Evolutionary conservation across 2,888 invertebrate genomes (phyloP).

Genomic region (Falcaria lacertinaria): DNA sequence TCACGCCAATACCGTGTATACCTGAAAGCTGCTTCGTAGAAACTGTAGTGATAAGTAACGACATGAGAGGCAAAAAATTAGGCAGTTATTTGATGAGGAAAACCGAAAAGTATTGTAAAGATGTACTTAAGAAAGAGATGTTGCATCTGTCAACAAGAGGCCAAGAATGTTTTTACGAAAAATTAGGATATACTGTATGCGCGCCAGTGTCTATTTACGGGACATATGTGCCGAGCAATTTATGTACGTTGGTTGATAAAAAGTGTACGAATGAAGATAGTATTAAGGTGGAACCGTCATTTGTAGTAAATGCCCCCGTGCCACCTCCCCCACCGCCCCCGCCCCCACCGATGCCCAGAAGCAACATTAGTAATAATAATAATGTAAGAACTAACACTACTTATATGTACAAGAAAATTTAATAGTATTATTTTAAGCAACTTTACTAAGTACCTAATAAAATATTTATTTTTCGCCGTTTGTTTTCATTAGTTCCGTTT

Average conservation of each 20-base stretch:
- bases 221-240: conserved; percentile 31
- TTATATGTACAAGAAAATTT: conserved; percentile 64
- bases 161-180: conserved; percentile 86
- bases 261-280: conserved; percentile 16
- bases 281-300: conserved; percentile 28
- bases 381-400: conserved; percentile 53
- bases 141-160: conserved; percentile 86
- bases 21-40: conserved; percentile 88
- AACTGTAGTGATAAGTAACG: conserved; percentile 88
- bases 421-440: conserved; percentile 12
- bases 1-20: conserved; percentile 85
- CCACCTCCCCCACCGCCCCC: conserved; percentile 47
- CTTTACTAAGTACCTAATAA: neutral
- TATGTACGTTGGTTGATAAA: too few species aligned
- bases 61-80: conserved; percentile 85
- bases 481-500: too few species aligned
- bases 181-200: conserved; percentile 85
- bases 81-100: conserved; percentile 87
- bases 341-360: conserved; percentile 64
- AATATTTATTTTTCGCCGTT: too few species aligned
- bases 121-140: conserved; percentile 79
- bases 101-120: conserved; percentile 86
- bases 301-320: conserved; percentile 26
- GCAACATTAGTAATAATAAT: conserved; percentile 28
- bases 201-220: conserved; percentile 86